Conservation (phyloP, 2,113 vertebrate species). For the Columbina picui region DNA sequence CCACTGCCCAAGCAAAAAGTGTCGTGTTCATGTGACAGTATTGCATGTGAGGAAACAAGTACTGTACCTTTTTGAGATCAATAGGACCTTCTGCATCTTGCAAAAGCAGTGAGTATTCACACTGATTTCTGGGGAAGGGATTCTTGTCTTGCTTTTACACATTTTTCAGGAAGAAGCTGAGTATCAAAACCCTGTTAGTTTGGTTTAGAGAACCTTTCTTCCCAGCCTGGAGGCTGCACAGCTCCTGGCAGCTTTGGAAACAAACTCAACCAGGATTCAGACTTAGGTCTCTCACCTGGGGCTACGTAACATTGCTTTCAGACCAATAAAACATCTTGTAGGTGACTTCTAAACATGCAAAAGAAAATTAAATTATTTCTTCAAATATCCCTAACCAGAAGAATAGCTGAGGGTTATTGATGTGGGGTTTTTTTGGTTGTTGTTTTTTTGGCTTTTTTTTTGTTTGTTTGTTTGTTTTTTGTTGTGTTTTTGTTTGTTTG, state of each 20-base stretch:
- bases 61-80: neutral
- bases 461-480: neutral
- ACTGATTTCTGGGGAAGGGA: neutral
- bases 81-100: neutral
- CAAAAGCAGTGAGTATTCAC: neutral
- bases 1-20: fast-evolving
- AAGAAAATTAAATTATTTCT: constrained; percentile 54
- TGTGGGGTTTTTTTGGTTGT: no score
- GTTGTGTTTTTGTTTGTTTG: neutral
- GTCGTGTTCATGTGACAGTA: fast-evolving
- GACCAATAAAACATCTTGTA: constrained; percentile 17
- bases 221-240: neutral
- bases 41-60: neutral
- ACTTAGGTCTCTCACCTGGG: constrained; percentile 5
- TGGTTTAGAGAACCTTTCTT: neutral
- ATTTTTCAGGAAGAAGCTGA: neutral
- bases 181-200: neutral
- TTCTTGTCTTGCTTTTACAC: neutral
- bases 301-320: neutral
- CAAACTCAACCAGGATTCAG: constrained; percentile 3
- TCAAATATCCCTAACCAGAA: constrained; percentile 43
- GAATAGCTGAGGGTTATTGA: constrained; percentile 32
- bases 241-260: neutral
- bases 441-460: no score
- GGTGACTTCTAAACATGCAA: constrained; percentile 52